Base-by-base conservation (phyloP, 2,113 vertebrate species). In the Hippocampus mohnikei region DNA sequence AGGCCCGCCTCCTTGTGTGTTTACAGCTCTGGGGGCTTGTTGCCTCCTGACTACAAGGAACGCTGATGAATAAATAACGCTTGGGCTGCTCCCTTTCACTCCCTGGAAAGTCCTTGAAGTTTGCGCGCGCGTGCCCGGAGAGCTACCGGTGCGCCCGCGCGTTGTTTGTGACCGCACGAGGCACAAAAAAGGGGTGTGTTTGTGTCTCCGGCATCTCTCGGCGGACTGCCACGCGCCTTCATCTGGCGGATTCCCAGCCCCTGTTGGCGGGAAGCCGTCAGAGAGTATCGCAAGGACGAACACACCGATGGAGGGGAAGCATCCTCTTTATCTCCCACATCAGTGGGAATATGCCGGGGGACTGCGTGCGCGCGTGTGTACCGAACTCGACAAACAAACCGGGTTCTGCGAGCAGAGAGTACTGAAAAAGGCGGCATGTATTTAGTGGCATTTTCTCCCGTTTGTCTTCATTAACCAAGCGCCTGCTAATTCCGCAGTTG, bases 1-100 rank as follows among this genome's bases (percentile, higher is more conserved):
- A 84, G 79, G 83, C 83, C 82, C 68, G 81, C 85, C 82, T 82
- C 77, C 84, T 81, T 53, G 75, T 89, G 86, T 93, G 92, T 93
- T 92, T 93, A 92, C 91, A 89, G 88, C 91, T 91, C 89, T 77
- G 74, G 85, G 88, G 89, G 83, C 88, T 90, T 91, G 91, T 92
- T 91, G 90, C 91, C 87, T 90, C 84, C 87, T 77, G 85, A 85
- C 88, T 91, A 91, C 81, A 86, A 88, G 82, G 80, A 81, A 86
- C 85, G 78, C 83, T 91, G 89, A 92, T 93, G 89, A 93, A 93
- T 92, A 92, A 93, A 91, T 93, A 92, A 92, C 90, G 87, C 74
- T 87, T 90, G 33, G 33, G 33, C 82, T 85, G 84, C 85, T 83
- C 75, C 73, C 77, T 40, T 71, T 73, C 81, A 70, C 77, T 68